phyloP scores from a whole-genome alignment of 2,888 invertebrate genomes.

The Philonicus albiceps region DNA sequence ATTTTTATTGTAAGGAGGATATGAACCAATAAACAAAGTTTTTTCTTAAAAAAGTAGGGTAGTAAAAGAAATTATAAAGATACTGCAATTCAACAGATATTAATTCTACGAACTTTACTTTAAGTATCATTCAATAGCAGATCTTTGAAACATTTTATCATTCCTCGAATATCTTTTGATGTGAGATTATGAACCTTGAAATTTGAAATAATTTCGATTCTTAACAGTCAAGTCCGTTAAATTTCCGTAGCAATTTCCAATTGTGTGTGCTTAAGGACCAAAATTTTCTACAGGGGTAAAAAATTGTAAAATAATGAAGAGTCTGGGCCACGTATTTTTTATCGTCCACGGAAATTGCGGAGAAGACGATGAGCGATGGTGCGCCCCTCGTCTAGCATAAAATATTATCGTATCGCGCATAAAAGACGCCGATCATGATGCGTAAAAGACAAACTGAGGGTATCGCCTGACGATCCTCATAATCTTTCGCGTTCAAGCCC shows the following conservation, averaged over 20 bases:
- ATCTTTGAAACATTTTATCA: too few relatives aligned
- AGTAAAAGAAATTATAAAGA: too few relatives aligned
- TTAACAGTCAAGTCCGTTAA: background rate
- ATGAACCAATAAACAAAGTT: too few relatives aligned
- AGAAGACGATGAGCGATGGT: background rate
- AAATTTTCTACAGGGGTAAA: background rate
- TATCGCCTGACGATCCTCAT: background rate
- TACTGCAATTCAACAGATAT: too few relatives aligned
- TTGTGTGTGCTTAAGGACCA: background rate
- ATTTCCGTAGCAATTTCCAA: background rate
- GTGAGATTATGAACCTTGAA: too few relatives aligned
- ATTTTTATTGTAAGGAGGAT: too few relatives aligned
- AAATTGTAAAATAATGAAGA: background rate
- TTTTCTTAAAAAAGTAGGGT: too few relatives aligned
- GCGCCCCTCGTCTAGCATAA: background rate
- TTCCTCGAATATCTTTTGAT: too few relatives aligned
- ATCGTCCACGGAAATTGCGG: background rate
- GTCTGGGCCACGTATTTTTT: background rate
- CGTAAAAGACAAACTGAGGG: background rate
- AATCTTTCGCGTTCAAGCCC: background rate
- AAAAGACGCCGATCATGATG: background rate
- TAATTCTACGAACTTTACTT: too few relatives aligned
- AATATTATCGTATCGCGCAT: background rate
- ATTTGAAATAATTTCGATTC: background rate
- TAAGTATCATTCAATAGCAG: too few relatives aligned